Percentiles rank a stretch among this genome's conserved stretches.
These are phyloP conservation scores for Acanthiza pusilla DNA, from an alignment of 2,797 vertebrate genomes.

Conservation along the genomic window DNA sequence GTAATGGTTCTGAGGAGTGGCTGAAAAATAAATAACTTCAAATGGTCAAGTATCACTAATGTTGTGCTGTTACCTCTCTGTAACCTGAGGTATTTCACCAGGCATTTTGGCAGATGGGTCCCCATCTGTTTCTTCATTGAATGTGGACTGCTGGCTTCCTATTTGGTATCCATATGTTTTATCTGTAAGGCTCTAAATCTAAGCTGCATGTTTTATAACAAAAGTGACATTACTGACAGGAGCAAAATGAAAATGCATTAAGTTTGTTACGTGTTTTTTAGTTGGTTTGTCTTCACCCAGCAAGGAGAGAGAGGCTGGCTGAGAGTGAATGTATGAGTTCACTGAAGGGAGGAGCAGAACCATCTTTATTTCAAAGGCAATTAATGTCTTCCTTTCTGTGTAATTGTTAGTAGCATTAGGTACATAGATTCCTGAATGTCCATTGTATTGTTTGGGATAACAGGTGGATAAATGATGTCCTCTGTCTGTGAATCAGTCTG, in stretches of 20 bases:
- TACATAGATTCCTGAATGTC: neutral
- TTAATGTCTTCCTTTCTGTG: neutral
- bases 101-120: slow-evolving; percentile 56
- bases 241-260: slow-evolving; percentile 38
- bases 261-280: neutral
- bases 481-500: neutral
- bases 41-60: neutral
- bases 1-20: neutral
- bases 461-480: neutral
- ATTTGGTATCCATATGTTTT: slow-evolving; percentile 52
- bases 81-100: slow-evolving; percentile 44
- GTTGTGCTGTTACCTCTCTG: slow-evolving; percentile 31
- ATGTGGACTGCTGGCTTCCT: slow-evolving; percentile 33
- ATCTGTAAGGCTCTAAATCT: slow-evolving; percentile 48
- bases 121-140: slow-evolving; percentile 30
- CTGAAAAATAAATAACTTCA: neutral
- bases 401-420: neutral
- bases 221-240: slow-evolving; percentile 51
- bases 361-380: neutral
- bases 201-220: slow-evolving; percentile 37
- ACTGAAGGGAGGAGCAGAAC: neutral
- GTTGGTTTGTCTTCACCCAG: neutral
- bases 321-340: neutral
- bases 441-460: neutral
- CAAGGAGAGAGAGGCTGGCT: neutral